Evolutionary conservation across 2,888 invertebrate species (phyloP).

Genomic region (Latheticus oryzae): DNA sequence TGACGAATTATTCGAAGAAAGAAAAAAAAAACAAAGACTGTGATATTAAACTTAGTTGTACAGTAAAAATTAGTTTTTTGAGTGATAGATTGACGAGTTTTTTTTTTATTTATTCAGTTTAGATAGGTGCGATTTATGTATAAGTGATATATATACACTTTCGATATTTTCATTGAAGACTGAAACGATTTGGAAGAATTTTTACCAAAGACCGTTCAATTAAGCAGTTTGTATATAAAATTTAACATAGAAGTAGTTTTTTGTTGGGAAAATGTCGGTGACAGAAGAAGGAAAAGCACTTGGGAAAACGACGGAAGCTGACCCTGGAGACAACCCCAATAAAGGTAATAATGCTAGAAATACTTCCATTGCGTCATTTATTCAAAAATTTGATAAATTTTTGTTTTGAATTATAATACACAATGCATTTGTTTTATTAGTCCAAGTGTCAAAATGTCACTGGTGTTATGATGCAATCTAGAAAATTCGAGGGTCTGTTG

Average conservation of each 20-base stretch:
- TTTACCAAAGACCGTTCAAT: constrained; percentile 36
- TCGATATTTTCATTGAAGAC: constrained; percentile 26
- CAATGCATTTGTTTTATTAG: too few species aligned
- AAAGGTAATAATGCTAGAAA: too few species aligned
- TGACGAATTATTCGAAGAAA: constrained; percentile 54
- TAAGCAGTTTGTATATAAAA: constrained; percentile 22
- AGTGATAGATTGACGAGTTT: constrained; percentile 26
- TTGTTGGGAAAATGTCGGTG: constrained; percentile 26
- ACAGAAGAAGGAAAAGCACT: constrained; percentile 28
- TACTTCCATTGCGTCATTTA: too few species aligned
- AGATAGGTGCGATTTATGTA: constrained; percentile 18
- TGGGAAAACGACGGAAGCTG: constrained; percentile 13
- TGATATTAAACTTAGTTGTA: constrained; percentile 62
- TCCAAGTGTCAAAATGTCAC: too few species aligned
- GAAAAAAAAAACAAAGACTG: too few species aligned
- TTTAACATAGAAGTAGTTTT: background rate
- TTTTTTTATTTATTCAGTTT: constrained; percentile 32
- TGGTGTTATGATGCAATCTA: too few species aligned
- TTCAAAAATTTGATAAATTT: too few species aligned
- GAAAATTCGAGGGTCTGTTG: too few species aligned
- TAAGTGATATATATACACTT: constrained; percentile 28
- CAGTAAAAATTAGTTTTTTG: constrained; percentile 15
- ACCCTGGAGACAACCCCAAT: constrained; percentile 23
- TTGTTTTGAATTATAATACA: too few species aligned
- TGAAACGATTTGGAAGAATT: constrained; percentile 29